phyloP scores from a whole-genome alignment of 2,888 invertebrate species.

The Leucophora obtusa region DNA sequence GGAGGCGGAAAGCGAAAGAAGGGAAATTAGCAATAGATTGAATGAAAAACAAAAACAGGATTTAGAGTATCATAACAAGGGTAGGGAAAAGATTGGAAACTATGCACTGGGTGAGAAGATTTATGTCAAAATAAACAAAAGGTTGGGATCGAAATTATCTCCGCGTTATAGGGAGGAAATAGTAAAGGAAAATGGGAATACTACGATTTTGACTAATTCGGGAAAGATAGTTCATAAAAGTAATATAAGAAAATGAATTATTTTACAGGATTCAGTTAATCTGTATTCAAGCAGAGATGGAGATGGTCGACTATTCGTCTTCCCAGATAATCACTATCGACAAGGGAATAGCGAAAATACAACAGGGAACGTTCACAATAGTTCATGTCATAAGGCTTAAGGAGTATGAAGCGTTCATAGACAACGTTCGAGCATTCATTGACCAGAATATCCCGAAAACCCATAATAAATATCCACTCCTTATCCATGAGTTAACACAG shows the following conservation, averaged over 20 bases:
- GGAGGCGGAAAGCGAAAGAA: conserved; percentile 27
- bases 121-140: conserved; percentile 59
- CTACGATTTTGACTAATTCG: background rate
- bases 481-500: background rate
- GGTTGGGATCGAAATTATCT: conserved; percentile 37
- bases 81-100: conserved; percentile 5
- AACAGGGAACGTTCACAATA: conserved; percentile 1
- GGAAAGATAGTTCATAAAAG: conserved; percentile 8
- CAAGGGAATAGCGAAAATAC: background rate
- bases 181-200: background rate
- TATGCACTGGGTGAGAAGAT: conserved; percentile 35
- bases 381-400: conserved; percentile 1
- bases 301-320: conserved; percentile 6
- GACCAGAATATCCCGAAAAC: background rate
- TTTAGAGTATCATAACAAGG: conserved; percentile 45
- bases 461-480: too few species aligned
- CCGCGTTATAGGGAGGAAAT: background rate
- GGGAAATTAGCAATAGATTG: conserved; percentile 30
- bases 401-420: background rate
- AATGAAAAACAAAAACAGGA: conserved; percentile 45
- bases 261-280: too few species aligned
- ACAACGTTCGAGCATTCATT: background rate
- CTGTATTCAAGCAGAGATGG: background rate
- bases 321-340: conserved; percentile 3
- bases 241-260: conserved; percentile 1